These are phyloP conservation scores for Caenorhabditis imperialis DNA, from an alignment of 2,888 invertebrate genomes.

Conservation along the genomic window DNA sequence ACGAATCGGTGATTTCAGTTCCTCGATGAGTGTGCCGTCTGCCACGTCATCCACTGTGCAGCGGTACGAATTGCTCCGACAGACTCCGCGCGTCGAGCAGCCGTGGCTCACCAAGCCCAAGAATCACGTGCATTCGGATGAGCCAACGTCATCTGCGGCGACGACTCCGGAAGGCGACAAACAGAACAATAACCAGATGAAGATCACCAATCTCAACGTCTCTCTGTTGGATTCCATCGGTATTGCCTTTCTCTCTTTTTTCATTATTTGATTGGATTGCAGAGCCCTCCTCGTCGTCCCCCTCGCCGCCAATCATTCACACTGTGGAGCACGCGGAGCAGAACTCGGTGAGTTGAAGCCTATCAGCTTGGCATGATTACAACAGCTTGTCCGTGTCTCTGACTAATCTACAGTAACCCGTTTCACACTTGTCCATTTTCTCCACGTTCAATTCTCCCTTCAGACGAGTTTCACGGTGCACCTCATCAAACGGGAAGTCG, in stretches of 20 bases:
- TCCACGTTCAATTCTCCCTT: slow-evolving; percentile 20
- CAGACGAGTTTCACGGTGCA: slow-evolving; percentile 61
- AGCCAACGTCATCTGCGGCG: slow-evolving; percentile 4
- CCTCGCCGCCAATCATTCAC: slow-evolving; percentile 12
- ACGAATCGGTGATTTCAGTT: slow-evolving; percentile 17
- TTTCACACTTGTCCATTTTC: slow-evolving; percentile 7
- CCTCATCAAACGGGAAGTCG: slow-evolving; percentile 47
- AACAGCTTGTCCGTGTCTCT: background rate
- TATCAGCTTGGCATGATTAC: background rate
- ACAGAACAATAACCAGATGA: slow-evolving; percentile 37
- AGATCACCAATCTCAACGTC: slow-evolving; percentile 42
- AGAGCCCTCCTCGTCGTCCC: slow-evolving; percentile 13
- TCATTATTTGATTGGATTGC: background rate
- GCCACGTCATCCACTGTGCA: slow-evolving; percentile 10
- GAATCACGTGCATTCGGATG: background rate
- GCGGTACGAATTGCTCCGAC: slow-evolving; percentile 64
- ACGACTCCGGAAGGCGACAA: slow-evolving; percentile 20
- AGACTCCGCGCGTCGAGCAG: slow-evolving; percentile 62
- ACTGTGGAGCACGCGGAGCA: slow-evolving; percentile 34
- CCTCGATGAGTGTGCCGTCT: slow-evolving; percentile 38
- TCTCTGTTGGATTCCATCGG: slow-evolving; percentile 12
- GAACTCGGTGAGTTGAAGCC: slow-evolving; percentile 47
- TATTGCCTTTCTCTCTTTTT: background rate
- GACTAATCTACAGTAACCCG: slow-evolving; percentile 10
- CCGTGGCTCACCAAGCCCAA: slow-evolving; percentile 51